These are phyloP conservation scores for Drosophila merina DNA, from an alignment of 2,888 invertebrate species.

Conservation along the genomic window DNA sequence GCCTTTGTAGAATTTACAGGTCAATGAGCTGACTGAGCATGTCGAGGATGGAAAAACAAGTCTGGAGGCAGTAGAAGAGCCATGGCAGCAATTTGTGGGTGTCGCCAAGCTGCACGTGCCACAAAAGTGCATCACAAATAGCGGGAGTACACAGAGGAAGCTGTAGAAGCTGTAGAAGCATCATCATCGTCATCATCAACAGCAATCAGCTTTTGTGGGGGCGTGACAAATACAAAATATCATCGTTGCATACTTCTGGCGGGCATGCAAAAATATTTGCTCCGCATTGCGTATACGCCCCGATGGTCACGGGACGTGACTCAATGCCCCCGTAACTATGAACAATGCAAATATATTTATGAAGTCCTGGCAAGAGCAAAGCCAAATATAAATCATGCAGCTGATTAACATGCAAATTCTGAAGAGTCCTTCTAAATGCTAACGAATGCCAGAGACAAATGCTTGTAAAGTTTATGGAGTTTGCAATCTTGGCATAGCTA, in stretches of 20 bases:
- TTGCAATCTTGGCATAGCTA: slow-evolving; percentile 1
- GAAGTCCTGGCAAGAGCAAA: slow-evolving; percentile 5
- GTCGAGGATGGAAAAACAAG: not conserved
- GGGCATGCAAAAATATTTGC: slow-evolving; percentile 20
- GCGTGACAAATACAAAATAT: slow-evolving; percentile 39
- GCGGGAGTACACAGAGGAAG: not conserved
- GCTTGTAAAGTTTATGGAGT: slow-evolving; percentile 23
- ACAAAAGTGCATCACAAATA: slow-evolving; percentile 8
- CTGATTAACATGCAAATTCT: slow-evolving; percentile 42
- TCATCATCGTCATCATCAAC: slow-evolving; percentile 15
- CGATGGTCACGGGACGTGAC: slow-evolving; percentile 39
- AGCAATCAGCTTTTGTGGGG: slow-evolving; percentile 31
- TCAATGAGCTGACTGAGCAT: slow-evolving; percentile 42
- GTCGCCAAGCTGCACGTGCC: slow-evolving; percentile 19
- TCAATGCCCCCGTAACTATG: slow-evolving; percentile 2
- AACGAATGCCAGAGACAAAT: slow-evolving; percentile 19
- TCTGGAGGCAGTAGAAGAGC: not conserved
- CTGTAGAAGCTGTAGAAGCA: not conserved
- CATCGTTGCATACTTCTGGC: slow-evolving; percentile 20
- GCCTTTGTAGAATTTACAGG: slow-evolving; percentile 28
- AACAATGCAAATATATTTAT: slow-evolving; percentile 33
- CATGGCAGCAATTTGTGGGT: slow-evolving; percentile 46
- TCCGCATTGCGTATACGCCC: slow-evolving; percentile 45
- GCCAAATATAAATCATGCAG: slow-evolving; percentile 34
- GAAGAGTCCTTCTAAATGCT: slow-evolving; percentile 26